Evolutionary conservation across 2,113 vertebrate genomes (phyloP).

Genomic region (Aspidoscelis tigris): DNA sequence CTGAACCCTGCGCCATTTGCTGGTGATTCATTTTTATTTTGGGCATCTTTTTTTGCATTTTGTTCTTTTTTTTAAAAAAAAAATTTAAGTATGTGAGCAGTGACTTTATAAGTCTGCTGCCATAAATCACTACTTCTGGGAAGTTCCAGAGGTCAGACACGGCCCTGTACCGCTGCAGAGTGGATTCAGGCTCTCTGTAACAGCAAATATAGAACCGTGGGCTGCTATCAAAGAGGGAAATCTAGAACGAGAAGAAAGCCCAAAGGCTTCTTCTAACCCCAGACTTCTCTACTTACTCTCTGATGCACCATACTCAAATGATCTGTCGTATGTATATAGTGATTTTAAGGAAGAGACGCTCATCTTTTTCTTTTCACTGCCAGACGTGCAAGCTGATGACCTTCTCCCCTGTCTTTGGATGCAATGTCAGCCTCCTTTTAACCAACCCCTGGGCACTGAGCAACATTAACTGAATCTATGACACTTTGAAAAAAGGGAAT

Average conservation of each 20-base stretch:
- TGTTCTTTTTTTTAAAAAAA: neutral
- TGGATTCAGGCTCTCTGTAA: neutral
- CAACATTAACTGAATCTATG: neutral
- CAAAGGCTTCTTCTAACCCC: slow-evolving; percentile 2
- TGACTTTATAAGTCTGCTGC: neutral
- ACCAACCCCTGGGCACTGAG: slow-evolving; percentile 7
- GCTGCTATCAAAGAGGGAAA: neutral
- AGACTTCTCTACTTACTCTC: slow-evolving; percentile 45
- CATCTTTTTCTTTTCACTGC: neutral
- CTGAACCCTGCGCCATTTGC: neutral
- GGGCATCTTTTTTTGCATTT: neutral
- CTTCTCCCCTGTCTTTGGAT: neutral
- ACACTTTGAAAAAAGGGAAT: neutral
- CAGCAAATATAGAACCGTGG: slow-evolving; percentile 17
- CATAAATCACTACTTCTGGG: neutral
- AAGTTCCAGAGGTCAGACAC: too few species aligned
- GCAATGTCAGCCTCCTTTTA: slow-evolving; percentile 54
- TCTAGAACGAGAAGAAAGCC: neutral
- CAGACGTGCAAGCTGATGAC: slow-evolving; percentile 19
- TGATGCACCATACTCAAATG: neutral
- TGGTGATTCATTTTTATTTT: too few species aligned
- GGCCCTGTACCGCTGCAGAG: neutral
- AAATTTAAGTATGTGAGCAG: neutral
- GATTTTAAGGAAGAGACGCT: neutral
- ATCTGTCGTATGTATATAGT: neutral